Conservation (phyloP, 1,140 invertebrate genomes). For the Diorhabda carinulata region DNA sequence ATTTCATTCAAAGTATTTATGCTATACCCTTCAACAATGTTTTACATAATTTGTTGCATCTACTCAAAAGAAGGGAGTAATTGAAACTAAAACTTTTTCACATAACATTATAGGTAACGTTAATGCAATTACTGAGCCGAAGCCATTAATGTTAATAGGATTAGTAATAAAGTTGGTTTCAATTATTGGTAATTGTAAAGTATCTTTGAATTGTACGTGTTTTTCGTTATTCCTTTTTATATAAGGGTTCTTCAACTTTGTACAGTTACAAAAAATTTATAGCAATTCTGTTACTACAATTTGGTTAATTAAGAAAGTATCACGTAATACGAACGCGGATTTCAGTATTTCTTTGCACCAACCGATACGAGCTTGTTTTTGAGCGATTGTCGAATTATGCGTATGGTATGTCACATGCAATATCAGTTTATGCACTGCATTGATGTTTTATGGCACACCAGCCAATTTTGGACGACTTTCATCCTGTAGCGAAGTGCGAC, state of each 20-base stretch:
- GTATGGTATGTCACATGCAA: too few species aligned
- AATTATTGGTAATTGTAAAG: not conserved
- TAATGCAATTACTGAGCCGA: conserved; percentile 18
- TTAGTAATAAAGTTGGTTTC: conserved; percentile 4
- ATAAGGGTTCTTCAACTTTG: not conserved
- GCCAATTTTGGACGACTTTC: too few species aligned
- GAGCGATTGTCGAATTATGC: too few species aligned
- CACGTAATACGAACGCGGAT: too few species aligned
- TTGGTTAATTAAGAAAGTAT: too few species aligned
- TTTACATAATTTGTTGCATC: not conserved
- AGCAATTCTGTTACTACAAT: not conserved
- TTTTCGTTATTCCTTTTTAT: not conserved
- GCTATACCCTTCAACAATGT: too few species aligned
- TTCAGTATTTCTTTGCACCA: too few species aligned
- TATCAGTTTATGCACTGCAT: too few species aligned
- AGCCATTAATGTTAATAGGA: conserved; percentile 20
- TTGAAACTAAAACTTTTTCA: not conserved
- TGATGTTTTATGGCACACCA: too few species aligned
- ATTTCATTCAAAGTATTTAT: not conserved
- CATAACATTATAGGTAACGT: not conserved
- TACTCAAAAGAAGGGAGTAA: not conserved
- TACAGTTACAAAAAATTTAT: not conserved
- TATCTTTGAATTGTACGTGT: too few species aligned
- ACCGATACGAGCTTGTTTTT: too few species aligned
- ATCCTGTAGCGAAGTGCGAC: too few species aligned